These are phyloP conservation scores for Triops longicaudatus DNA, from an alignment of 1,140 invertebrate species.

Conservation along the genomic window DNA sequence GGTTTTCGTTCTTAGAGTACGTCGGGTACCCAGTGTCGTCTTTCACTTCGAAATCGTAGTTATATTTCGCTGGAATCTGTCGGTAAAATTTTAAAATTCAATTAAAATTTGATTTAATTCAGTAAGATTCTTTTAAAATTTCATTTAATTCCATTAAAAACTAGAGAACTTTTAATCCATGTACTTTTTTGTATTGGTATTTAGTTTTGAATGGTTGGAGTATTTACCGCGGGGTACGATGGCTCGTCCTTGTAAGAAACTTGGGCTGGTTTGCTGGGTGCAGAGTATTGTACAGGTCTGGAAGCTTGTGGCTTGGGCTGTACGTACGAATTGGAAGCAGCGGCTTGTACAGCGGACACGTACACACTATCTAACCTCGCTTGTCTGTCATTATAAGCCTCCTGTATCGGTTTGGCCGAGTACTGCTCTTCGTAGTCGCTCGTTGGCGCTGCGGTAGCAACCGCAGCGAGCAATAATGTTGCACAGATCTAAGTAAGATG, in stretches of 20 bases:
- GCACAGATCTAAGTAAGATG: not conserved
- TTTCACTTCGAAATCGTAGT: slow-evolving; percentile 18
- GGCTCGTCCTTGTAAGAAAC: not conserved
- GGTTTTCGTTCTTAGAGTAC: slow-evolving; percentile 16
- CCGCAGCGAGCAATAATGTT: not conserved
- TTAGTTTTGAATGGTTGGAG: not conserved
- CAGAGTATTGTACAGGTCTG: not conserved
- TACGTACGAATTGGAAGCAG: not conserved
- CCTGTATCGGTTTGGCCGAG: not conserved
- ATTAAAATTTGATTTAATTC: not conserved
- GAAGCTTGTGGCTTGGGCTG: not conserved
- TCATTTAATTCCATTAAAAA: too few relatives aligned
- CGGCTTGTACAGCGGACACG: not conserved
- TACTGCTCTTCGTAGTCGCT: not conserved
- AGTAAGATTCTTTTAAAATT: too few relatives aligned
- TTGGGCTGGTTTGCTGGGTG: not conserved
- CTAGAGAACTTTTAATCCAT: too few relatives aligned
- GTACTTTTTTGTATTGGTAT: too few relatives aligned
- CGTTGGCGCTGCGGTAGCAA: not conserved
- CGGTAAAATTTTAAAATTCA: not conserved
- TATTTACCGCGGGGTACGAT: not conserved
- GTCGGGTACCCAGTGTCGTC: not conserved
- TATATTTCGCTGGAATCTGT: slow-evolving; percentile 14
- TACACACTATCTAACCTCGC: not conserved
- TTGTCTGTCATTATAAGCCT: not conserved